Conservation (phyloP, 2,113 vertebrate species). For the Gavialis gangeticus region DNA sequence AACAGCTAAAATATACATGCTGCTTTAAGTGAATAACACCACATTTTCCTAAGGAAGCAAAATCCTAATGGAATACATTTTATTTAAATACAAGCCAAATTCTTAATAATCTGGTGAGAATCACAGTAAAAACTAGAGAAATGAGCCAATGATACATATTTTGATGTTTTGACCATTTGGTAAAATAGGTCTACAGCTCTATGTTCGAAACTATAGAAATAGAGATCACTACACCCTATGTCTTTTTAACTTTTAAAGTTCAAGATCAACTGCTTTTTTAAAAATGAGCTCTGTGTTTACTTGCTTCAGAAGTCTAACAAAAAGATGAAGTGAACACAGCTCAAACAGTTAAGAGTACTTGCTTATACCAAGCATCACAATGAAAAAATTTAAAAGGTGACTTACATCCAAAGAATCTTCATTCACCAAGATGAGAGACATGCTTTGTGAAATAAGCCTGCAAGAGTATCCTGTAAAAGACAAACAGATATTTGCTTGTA, state of each 20-base stretch:
- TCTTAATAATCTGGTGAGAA: background rate
- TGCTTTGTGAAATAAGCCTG: constrained; percentile 92
- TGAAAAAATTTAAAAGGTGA: constrained; percentile 54
- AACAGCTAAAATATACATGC: background rate
- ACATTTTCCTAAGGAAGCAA: accelerated
- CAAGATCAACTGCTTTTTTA: background rate
- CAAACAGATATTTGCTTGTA: background rate
- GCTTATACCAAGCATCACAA: background rate
- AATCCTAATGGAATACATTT: background rate
- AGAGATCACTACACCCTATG: background rate
- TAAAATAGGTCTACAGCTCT: background rate
- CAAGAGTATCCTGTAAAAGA: constrained; percentile 92
- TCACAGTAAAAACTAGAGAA: background rate
- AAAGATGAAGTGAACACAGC: background rate
- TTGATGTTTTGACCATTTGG: background rate
- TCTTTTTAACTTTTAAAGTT: background rate
- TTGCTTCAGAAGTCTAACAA: background rate
- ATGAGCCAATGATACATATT: background rate
- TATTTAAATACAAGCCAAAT: background rate
- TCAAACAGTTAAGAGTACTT: background rate
- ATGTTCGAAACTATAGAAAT: background rate
- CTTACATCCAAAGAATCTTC: constrained; percentile 98
- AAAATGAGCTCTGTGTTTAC: background rate
- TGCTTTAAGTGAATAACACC: background rate
- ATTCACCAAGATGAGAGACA: constrained; percentile 97